Evolutionary conservation across 2,113 vertebrate species (phyloP), one percentile per base, ranked within the genome.

Genomic region (Ceyx cyanopectus): DNA sequence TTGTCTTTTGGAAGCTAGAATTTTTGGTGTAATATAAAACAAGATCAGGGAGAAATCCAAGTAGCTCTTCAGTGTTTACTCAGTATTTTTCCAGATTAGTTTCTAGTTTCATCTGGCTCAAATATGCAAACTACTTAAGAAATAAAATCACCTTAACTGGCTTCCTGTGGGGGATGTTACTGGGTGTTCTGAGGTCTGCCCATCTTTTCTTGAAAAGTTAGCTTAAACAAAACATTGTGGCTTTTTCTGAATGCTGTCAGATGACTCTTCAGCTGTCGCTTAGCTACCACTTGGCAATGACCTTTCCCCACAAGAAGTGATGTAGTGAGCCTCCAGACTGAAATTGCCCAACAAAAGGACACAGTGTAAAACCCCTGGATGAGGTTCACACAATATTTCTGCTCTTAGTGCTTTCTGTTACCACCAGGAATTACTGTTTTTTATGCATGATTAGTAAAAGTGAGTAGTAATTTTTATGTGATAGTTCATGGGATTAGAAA

Each of bases 221-320:
- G 68, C 65, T 87, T 67, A 53, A 80, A 62, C 29, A 67, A 45
- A 91, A 57, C 18, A 7, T 27, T 26, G 61, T 68, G 54, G 23
- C 86, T 79, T 54, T 84, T 81, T 75, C 51, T 70, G 67, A 40
- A 58, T 61, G 62, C 58, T 54, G 37, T 37, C 37, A 37, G 37
- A 34, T 37, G 76, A 45, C 30, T 89, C 67, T 67, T 81, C 10
- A 58, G 63, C 81, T 80, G 84, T 93, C 94, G 84, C 86, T 80
- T 87, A 91, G 91, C 81, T 94, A 89, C 84, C 54, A 12, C 46
- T 90, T 93, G 77, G 58, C 81, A 87, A 29, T 87, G 86, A 89
- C 84, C 86, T 95, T 96, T 96, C 48, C 56, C 46, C 70, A 32
- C 27, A 73, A 50, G 63, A 91, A 92, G 54, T 69, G 40, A 19